Base-by-base conservation (phyloP, 2,797 vertebrate genomes). In the Gambelia wislizenii region DNA sequence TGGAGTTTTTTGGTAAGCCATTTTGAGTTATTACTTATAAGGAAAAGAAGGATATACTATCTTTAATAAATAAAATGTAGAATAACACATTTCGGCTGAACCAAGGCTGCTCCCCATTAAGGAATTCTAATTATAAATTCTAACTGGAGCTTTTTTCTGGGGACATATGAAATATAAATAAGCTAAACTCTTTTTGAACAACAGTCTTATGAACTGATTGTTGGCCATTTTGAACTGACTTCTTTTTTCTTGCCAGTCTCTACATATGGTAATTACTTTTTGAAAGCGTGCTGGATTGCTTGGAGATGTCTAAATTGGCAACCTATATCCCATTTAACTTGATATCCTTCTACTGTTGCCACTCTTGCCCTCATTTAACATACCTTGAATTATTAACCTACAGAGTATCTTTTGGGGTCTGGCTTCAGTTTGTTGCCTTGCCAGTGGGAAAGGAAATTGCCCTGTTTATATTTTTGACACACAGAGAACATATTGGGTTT, bases 401-500 rank as follows among this genome's bases (percentile, higher is more conserved):
- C 22, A 89, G 49, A 85, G 42, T 85, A 79, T 85, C 13, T 89
- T 72, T 82, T 78, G 81, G 86, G 52, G n/a, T 83, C 44, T 67
- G 80, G 72, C 54, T 76, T 67, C 81, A 77, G 9, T 83, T 87
- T 84, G 70, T 54, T 88, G 72, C 56, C 52, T 54, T 88, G 72
- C 56, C 52, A 69, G 16, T 42, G 16, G 36, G 22, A 69, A 83
- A 69, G 80, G 56, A 52, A 74, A 77, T 88, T 74, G 87, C 79
- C 54, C 52, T 83, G 69, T 74, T 87, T 74, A 59, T 75, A 83
- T 69, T 79, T 75, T 83, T 87, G 93, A 18, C 39, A 49, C 36
- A 20, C 87, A 30, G 25, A 84, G 52, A 87, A 83, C 30, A 36
- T n/a, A 72, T 91, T 92, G 54, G 85, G 49, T 77, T 79, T 47